Base-by-base conservation (phyloP, 2,797 vertebrate species). In the Thalassophryne amazonica region DNA sequence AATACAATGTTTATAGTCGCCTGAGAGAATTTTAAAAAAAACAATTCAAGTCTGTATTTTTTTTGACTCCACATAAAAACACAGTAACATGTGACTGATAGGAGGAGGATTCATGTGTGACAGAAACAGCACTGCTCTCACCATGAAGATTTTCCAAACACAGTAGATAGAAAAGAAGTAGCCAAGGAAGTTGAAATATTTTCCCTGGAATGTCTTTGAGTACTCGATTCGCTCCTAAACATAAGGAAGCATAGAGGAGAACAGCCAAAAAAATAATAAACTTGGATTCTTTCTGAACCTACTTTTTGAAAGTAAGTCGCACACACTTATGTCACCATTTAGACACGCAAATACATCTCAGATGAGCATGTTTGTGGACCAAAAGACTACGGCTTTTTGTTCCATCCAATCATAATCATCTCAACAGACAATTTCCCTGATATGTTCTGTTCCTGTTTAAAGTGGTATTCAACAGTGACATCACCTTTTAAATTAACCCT, bases 61-160 rank as follows among this genome's bases (percentile, higher is more conserved):
- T 4, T 20, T 7, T 6, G 29, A 28, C 4, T 7, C 4, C 4
- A 22, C 23, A 2, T 31, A 21, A 42, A 30, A 32, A 22, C 5
- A 34, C 1, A 25, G 25, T 6, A 24, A 19, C 22, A 5, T 19
- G 9, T 33, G 3, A 42, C 9, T 17, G 13, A 20, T 2, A 16
- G 3, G 17, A 22, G 35, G 6, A 11, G 16, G 6, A 4, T 7
- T 11, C 22, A 17, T 12, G 29, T 49, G 13, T 24, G 29, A 37
- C 2, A 5, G 8, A 57, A 36, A 31, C 8, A 56, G 10, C 1
- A 53, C 2, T 16, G 24, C 30, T 56, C 92, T 77, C 90, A 99
- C 97, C 96, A 99, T 99, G 70, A 99, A 99, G 63, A 98, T 98
- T 87, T 99, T 99, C 97, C 97, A 99, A 63, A 99, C 95, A 75